Conservation (phyloP, 2,888 invertebrate species). For the Fragum whitleyi region DNA sequence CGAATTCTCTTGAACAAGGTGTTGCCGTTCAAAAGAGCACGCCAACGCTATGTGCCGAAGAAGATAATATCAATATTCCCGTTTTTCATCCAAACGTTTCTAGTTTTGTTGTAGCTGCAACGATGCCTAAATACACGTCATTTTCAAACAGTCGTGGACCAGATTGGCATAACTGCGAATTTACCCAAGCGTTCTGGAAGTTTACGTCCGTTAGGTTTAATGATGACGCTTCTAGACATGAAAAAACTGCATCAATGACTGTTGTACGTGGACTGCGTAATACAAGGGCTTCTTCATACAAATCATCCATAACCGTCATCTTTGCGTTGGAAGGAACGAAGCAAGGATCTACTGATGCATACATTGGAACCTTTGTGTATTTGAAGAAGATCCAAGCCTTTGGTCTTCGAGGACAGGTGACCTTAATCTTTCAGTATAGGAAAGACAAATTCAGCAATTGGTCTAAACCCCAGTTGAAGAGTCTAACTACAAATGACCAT, state of each 20-base stretch:
- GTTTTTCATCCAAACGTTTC: conserved; percentile 61
- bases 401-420: conserved; percentile 13
- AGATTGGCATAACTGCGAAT: conserved; percentile 61
- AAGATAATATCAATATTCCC: conserved; percentile 75
- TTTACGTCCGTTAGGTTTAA: conserved; percentile 43
- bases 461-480: conserved; percentile 28
- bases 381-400: conserved; percentile 35
- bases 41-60: conserved; percentile 71
- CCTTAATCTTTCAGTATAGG: conserved; percentile 54
- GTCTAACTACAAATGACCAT: conserved; percentile 31
- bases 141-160: conserved; percentile 65
- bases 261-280: neutral
- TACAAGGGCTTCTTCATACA: neutral
- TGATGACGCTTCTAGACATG: neutral
- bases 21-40: conserved; percentile 62
- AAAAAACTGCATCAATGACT: neutral
- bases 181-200: conserved; percentile 59
- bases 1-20: conserved; percentile 3
- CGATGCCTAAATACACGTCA: conserved; percentile 68
- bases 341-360: conserved; percentile 67
- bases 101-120: conserved; percentile 68
- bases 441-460: conserved; percentile 44
- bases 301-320: conserved; percentile 28
- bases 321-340: conserved; percentile 65
- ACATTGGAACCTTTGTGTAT: conserved; percentile 65